Percentiles rank a stretch among this genome's conserved stretches.
Evolutionary conservation across 2,797 vertebrate species (phyloP).

Genomic region (Malacoctenus gilli): DNA sequence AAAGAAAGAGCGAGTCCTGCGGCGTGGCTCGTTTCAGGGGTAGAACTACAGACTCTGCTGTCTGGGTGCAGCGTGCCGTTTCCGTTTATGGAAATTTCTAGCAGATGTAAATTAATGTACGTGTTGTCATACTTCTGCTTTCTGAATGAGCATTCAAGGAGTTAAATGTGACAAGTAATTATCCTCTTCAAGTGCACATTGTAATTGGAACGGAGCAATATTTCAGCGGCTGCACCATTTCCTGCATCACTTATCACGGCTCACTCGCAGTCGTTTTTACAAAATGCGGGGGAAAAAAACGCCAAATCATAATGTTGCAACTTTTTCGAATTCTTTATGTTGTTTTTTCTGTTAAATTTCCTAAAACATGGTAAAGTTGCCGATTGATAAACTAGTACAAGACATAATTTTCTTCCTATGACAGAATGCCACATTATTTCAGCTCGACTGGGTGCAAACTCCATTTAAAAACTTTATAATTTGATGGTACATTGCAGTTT

Average conservation of each 20-base stretch:
- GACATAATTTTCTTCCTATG: too few relatives aligned
- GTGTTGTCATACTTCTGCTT: not conserved
- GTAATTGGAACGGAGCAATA: not conserved
- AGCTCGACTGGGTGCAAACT: too few relatives aligned
- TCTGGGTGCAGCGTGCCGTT: too few relatives aligned
- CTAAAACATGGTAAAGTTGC: too few relatives aligned
- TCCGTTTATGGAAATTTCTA: not conserved
- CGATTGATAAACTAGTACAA: too few relatives aligned
- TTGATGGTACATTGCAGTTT: conserved; percentile 1
- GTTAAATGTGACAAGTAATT: not conserved
- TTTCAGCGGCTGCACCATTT: not conserved
- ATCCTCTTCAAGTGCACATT: not conserved
- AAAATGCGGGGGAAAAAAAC: not conserved
- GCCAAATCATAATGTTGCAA: not conserved
- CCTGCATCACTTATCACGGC: not conserved
- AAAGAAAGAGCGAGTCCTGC: too few relatives aligned
- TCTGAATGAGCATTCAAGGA: not conserved
- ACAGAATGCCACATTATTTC: not conserved
- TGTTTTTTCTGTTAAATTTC: too few relatives aligned
- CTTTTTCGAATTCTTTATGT: too few relatives aligned
- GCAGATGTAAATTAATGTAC: not conserved
- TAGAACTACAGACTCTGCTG: too few relatives aligned
- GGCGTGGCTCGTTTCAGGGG: too few relatives aligned
- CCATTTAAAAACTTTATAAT: not conserved
- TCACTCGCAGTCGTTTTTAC: not conserved